These are phyloP conservation scores for Eupsilia transversa DNA, from an alignment of 2,888 invertebrate genomes.

Conservation along the genomic window DNA sequence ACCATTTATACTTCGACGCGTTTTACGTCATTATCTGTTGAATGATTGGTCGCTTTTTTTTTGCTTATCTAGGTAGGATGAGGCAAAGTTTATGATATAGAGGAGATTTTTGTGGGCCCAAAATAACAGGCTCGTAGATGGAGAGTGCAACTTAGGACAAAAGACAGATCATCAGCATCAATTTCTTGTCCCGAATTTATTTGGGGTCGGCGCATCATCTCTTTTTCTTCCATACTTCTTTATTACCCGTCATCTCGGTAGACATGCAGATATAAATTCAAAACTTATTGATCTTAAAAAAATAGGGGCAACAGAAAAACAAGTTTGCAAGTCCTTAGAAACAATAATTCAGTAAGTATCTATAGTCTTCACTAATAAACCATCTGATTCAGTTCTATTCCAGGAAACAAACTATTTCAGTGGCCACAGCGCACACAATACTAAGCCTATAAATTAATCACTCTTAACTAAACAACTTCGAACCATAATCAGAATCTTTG, in stretches of 20 bases:
- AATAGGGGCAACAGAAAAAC: too few species aligned
- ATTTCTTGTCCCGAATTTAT: neutral
- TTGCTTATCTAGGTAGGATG: neutral
- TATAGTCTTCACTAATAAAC: neutral
- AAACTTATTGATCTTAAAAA: neutral
- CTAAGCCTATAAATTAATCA: slow-evolving; percentile 53
- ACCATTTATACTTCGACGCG: neutral
- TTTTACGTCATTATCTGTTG: neutral
- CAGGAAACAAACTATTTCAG: slow-evolving; percentile 51
- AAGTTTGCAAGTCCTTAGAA: neutral
- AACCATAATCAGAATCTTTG: slow-evolving; percentile 57
- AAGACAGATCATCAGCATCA: neutral
- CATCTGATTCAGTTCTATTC: slow-evolving; percentile 43
- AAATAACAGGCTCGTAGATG: neutral
- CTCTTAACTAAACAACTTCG: slow-evolving; percentile 56
- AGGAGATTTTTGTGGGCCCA: neutral
- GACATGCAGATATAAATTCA: neutral
- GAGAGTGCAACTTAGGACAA: neutral
- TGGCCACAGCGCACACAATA: slow-evolving; percentile 49
- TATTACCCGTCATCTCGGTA: neutral
- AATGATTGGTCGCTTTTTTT: neutral
- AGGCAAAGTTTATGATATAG: neutral
- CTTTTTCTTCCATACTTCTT: neutral
- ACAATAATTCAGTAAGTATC: neutral
- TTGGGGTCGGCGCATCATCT: neutral